Evolutionary conservation across 2,797 vertebrate genomes (phyloP).

Genomic region (Eremophila alpestris): DNA sequence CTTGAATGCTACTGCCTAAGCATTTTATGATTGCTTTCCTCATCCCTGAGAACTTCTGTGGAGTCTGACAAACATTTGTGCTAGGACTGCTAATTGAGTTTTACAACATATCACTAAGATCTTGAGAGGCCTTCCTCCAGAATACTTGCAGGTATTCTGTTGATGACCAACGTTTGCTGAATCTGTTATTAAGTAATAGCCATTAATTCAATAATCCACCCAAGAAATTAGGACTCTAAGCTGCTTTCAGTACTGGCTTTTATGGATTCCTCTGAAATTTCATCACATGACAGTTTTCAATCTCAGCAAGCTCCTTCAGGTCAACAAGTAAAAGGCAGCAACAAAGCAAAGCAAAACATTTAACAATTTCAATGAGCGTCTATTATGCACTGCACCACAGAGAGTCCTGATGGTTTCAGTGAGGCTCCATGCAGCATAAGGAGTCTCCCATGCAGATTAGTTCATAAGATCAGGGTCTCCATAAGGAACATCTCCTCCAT

Average conservation of each 20-base stretch:
- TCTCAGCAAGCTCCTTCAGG: constrained; percentile 1
- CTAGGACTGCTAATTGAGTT: background rate
- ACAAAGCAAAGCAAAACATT: constrained; percentile 49
- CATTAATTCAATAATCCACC: background rate
- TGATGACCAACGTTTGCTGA: background rate
- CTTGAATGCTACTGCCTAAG: background rate
- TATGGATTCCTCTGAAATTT: background rate
- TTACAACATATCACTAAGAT: background rate
- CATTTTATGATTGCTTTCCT: background rate
- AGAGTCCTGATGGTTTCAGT: constrained; percentile 46
- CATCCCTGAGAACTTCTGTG: background rate
- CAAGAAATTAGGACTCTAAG: background rate
- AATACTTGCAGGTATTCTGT: background rate
- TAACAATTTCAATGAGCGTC: constrained; percentile 53
- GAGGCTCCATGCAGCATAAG: constrained; percentile 37
- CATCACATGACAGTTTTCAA: background rate
- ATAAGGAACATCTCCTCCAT: constrained; percentile 39
- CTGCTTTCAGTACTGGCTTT: background rate
- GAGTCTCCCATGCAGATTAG: constrained; percentile 50
- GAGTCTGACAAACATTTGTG: background rate
- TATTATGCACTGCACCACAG: constrained; percentile 47
- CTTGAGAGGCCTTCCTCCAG: background rate
- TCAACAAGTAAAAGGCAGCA: constrained; percentile 41
- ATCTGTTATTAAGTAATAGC: background rate
- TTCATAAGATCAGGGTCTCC: constrained; percentile 44